Base-by-base conservation (phyloP, 1,140 invertebrate genomes). In the Pygmarrhopalites habei region DNA sequence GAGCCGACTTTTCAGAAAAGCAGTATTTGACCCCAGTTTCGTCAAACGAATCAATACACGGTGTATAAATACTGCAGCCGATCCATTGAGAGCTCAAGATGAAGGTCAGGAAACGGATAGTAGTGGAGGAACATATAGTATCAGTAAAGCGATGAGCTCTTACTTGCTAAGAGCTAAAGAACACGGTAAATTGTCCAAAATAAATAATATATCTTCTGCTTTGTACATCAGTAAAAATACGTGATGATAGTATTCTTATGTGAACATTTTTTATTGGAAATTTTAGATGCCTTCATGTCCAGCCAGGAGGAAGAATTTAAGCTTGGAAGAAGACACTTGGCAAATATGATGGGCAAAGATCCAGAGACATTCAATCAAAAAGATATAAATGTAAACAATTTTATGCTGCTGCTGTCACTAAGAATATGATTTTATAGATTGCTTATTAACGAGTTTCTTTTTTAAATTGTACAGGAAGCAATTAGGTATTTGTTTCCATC, bases 301-400 rank as follows among this genome's bases (percentile, higher is more conserved):
- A 81, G 84, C 66, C 84, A 97, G 77, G 80, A 82, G 51, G 72
- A 82, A 60, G 88, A 95, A 71, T 99, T 86, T 77, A 84, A 92
- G 73, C 85, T 94, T 72, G 95, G 96, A 14, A 92, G 89, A 75
- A 79, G 92, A 26, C 92, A 99, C 80, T 81, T 99, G 58, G 95
- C 95, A 4, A 98, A 98, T 76, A 98, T 99, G 82, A 99, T 99
- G 95, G 93, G 94, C 2, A 83, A 86, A 75, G 86, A 97, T 80
- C 83, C 86, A 1, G 86, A 91, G 67, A 85, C 80, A 12, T 90
- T 98, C 74, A 89, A 88, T 0, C 88, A 96, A 76, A 80, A 85
- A 67, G 87, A 96, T 75, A 82, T 97, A 17, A 82, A 96, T 80
- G 90, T 92, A 81, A 79, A 75, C 67, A 21, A 41, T 29, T 55